Evolutionary conservation across 2,888 invertebrate genomes (phyloP), one percentile per base, ranked within the genome.

Genomic region (Nomada lathburiana): DNA sequence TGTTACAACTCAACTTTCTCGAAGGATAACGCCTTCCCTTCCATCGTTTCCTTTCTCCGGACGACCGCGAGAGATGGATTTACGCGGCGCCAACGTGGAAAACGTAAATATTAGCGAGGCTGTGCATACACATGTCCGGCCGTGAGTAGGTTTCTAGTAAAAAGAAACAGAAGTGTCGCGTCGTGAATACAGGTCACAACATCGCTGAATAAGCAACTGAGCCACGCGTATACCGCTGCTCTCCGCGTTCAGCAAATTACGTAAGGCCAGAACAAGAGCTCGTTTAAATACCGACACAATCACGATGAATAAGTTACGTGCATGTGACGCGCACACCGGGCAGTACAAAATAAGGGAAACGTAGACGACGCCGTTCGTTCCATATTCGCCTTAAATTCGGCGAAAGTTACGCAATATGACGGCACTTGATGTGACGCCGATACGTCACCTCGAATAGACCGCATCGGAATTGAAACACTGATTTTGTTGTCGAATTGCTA

Each of bases 201-300:
- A 90, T 90, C 86, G 92, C 92, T 92, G 93, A 92, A 91, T 91
- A 92, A 92, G 92, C 92, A 88, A 88, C 82, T 86, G 86, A 71
- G 73, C 80, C 80, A 13, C 47, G 69, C 60, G 60, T 80, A 77
- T 80, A 73, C 82, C 69, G 80, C 79, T 85, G 83, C 88, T 89
- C 83, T 85, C 88, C 84, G 86, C 86, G 87, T 88, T 90, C 82
- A 91, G 90, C 87, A 88, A 92, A 91, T 92, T 92, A 92, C 91
- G 91, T 92, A 92, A 92, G 92, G 85, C 89, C 89, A 90, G 89
- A 91, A 92, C 89, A 90, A 90, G 92, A 91, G 90, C 91, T 92
- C 90, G 91, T 92, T 92, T 92, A 90, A 92, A 92, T 92, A 90
- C 91, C 89, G 88, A 86, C 77, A 86, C 84, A 82, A 81, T 70